phyloP scores from a whole-genome alignment of 1,140 invertebrate species.

The Bombus pyrosoma region DNA sequence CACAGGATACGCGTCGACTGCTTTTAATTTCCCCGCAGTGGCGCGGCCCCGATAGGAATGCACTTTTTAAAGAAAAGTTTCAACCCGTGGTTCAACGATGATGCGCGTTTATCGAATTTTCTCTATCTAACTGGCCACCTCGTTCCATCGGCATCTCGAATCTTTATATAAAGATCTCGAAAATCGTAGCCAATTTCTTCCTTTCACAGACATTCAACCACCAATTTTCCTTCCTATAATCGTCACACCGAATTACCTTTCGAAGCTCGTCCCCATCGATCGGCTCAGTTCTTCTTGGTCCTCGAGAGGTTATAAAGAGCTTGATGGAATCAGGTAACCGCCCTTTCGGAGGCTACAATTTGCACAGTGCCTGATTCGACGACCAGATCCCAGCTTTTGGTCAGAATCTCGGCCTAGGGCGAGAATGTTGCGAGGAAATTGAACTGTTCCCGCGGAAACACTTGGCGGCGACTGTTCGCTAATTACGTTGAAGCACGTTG shows the following conservation, averaged over 20 bases:
- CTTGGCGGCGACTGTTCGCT: slow-evolving; percentile 37
- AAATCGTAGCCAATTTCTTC: neutral
- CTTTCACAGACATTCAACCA: neutral
- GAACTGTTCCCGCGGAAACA: slow-evolving; percentile 21
- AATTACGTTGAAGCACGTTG: slow-evolving; percentile 44
- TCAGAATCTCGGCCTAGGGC: neutral
- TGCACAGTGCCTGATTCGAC: slow-evolving; percentile 15
- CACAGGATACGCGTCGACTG: neutral
- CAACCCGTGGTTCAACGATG: neutral
- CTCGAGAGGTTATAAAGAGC: slow-evolving; percentile 10
- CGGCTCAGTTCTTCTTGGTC: neutral
- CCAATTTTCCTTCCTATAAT: neutral
- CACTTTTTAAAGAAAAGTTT: slow-evolving; percentile 7
- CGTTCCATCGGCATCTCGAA: neutral
- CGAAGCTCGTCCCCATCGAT: neutral
- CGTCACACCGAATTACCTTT: neutral
- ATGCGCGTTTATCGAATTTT: neutral
- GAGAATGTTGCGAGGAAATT: slow-evolving; percentile 45
- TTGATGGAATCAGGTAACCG: neutral
- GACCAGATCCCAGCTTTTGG: slow-evolving; percentile 29
- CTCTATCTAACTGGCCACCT: neutral
- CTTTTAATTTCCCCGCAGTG: slow-evolving; percentile 17
- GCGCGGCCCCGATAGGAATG: neutral
- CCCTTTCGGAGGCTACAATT: slow-evolving; percentile 9
- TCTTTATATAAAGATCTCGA: neutral